Conservation (phyloP, 2,797 vertebrate species). For the Phrynocephalus forsythii region DNA sequence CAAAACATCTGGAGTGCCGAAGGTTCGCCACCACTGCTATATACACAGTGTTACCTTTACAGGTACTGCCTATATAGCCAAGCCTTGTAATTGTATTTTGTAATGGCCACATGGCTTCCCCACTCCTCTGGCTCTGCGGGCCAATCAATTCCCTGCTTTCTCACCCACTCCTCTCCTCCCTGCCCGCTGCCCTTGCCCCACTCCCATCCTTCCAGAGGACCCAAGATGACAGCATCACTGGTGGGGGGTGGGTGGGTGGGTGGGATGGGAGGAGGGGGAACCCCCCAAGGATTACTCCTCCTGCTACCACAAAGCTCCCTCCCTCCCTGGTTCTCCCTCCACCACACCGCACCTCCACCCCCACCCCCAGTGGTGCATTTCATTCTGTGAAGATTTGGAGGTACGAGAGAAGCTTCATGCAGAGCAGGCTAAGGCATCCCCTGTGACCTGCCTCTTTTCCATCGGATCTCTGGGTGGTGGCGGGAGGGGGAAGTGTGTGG, state of each 20-base stretch:
- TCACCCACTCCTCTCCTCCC: background rate
- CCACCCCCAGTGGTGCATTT: background rate
- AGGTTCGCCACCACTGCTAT: no score
- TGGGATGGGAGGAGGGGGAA: constrained; percentile 9
- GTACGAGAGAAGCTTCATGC: background rate
- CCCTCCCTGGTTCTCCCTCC: background rate
- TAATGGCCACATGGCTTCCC: no score
- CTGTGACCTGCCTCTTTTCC: constrained; percentile 28
- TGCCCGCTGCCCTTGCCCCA: background rate
- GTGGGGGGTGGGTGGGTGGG: background rate
- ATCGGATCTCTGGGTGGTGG: constrained; percentile 37
- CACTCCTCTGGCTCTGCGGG: background rate
- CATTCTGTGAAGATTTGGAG: background rate
- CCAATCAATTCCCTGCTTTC: background rate
- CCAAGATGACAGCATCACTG: background rate
- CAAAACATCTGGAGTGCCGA: no score
- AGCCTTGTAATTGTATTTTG: no score
- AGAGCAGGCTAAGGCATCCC: constrained; percentile 55
- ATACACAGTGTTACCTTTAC: no score
- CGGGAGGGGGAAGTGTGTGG: background rate
- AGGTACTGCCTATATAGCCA: no score
- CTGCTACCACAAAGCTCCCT: fast-evolving
- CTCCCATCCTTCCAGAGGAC: background rate
- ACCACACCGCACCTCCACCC: no score
- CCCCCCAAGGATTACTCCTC: background rate